A percentile compares a stretch with the other conserved stretches of the same genome.
Conservation (phyloP, 2,113 vertebrate genomes). For the Athene noctua region DNA sequence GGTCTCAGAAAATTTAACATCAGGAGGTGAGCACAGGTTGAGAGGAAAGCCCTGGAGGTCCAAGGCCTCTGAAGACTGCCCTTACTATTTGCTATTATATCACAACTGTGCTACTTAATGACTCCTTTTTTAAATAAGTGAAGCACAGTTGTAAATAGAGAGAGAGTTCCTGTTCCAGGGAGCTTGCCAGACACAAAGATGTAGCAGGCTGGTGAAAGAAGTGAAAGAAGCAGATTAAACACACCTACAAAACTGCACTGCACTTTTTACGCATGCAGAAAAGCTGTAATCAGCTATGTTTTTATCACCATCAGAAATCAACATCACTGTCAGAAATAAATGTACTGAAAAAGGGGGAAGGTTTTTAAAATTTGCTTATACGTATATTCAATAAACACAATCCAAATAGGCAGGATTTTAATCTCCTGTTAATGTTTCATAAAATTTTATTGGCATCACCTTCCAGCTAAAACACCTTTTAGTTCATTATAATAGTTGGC, state of each 20-base stretch:
- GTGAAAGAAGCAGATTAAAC: neutral
- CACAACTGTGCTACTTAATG: neutral
- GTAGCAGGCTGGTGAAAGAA: neutral
- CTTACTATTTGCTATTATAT: neutral
- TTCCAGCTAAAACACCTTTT: neutral
- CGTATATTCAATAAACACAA: neutral
- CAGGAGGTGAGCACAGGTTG: neutral
- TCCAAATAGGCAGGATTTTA: neutral
- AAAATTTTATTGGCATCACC: neutral
- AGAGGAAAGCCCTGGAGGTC: neutral
- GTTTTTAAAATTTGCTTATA: neutral
- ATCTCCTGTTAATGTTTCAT: neutral
- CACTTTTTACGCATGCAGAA: neutral
- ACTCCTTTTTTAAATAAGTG: neutral
- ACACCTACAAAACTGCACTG: neutral
- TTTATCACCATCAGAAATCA: neutral
- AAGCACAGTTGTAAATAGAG: neutral
- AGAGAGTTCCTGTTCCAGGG: neutral
- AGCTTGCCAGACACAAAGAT: neutral
- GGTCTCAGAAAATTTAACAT: neutral
- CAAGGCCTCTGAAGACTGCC: neutral
- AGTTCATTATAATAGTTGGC: neutral
- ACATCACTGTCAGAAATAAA: neutral
- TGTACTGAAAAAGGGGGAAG: neutral
- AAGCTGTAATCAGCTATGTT: neutral